Evolutionary conservation across 2,113 vertebrate species (phyloP), one percentile per base, ranked within the genome.

Genomic region (Oryzias curvinotus): DNA sequence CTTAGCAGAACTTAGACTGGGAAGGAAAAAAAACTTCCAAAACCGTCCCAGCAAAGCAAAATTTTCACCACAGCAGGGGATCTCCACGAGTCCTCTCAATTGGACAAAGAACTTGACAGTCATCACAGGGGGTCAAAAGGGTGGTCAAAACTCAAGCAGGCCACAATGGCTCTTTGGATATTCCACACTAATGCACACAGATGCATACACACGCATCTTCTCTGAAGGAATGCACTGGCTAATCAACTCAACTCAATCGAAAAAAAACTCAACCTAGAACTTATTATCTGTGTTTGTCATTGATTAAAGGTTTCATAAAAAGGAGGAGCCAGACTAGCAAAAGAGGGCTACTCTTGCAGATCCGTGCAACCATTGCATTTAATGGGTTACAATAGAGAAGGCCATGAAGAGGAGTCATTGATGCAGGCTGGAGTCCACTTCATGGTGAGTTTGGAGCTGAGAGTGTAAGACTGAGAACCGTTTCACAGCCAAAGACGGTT

Each of bases 361-460:
- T 75, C 78, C 68, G 30, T 47, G 70, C 71, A 67, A 49, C 72
- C 57, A 41, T 12, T 62, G 83, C 60, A 78, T 81, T 84, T 71
- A 87, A 76, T 43, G 53, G 53, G 61, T 76, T 62, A 81, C 57
- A 85, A 82, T 66, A 57, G 73, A 75, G 53, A 48, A 75, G 66
- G 54, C 65, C 69, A 86, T 90, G 89, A 91, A 90, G 86, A 87
- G 84, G 78, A 86, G 80, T 80, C 86, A 87, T 89, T 90, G 89
- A 91, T 80, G 85, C 60, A 58, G 64, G 69, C 86, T 85, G 63
- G 81, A 84, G 85, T 82, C 80, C 82, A 83, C 84, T 68, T 89
- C 86, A 87, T 62, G 70, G 82, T 86, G 82, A 73, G 71, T 86
- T 79, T 82, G 81, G 78, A 73, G 69, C 73, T 77, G 72, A 87